Evolutionary conservation across 2,888 invertebrate species (phyloP).

Genomic region (Odontocolon sp.): DNA sequence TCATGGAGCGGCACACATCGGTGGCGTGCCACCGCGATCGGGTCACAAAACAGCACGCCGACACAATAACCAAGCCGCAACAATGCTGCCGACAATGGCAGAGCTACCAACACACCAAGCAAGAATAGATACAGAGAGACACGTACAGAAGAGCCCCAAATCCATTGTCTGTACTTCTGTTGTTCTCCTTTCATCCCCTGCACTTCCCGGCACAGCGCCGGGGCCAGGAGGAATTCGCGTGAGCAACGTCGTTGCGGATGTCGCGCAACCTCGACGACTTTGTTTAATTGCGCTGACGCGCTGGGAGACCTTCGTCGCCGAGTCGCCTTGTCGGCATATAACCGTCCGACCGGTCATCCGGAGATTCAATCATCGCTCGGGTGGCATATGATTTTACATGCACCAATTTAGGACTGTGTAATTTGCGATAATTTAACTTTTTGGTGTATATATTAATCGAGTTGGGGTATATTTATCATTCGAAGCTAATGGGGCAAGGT

Average conservation of each 20-base stretch:
- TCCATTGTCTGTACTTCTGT: slow-evolving; percentile 78
- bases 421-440: slow-evolving; percentile 1
- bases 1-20: slow-evolving; percentile 17
- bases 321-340: neutral
- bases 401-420: neutral
- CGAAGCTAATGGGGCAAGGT: no score
- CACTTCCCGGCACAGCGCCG: slow-evolving; percentile 69
- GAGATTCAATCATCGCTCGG: slow-evolving; percentile 2
- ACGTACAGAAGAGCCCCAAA: slow-evolving; percentile 63
- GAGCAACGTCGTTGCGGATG: slow-evolving; percentile 24
- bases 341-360: slow-evolving; percentile 12
- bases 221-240: slow-evolving; percentile 40
- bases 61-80: slow-evolving; percentile 77
- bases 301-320: neutral
- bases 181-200: slow-evolving; percentile 75
- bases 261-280: slow-evolving; percentile 43
- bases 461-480: no score
- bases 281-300: slow-evolving; percentile 52
- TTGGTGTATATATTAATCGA: no score
- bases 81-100: slow-evolving; percentile 65
- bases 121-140: slow-evolving; percentile 22
- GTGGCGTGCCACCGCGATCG: slow-evolving; percentile 74
- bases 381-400: neutral
- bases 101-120: slow-evolving; percentile 40
- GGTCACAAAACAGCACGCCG: slow-evolving; percentile 76